Conservation (phyloP, 2,113 vertebrate genomes). For the Mola mola region DNA sequence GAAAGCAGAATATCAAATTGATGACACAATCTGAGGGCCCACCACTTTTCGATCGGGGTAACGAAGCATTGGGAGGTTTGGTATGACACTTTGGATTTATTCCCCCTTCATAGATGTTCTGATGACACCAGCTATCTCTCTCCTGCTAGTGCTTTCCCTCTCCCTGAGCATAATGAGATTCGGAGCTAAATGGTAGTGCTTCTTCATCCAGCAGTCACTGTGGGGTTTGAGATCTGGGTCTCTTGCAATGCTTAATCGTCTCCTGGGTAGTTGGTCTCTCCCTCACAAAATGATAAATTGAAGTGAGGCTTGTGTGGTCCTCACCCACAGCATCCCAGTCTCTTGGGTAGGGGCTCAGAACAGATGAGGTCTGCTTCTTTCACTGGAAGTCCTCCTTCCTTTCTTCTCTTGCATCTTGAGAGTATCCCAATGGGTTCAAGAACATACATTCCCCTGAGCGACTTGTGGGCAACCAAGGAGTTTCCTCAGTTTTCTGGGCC, state of each 20-base stretch:
- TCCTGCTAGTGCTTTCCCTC: conserved; percentile 39
- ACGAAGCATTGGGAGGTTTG: conserved; percentile 60
- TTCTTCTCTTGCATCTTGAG: conserved; percentile 53
- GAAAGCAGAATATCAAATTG: conserved; percentile 80
- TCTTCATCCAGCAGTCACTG: conserved; percentile 69
- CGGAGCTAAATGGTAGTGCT: conserved; percentile 74
- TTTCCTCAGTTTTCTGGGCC: conserved; percentile 67
- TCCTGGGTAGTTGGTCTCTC: conserved; percentile 73
- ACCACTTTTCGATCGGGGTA: conserved; percentile 71
- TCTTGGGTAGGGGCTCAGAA: conserved; percentile 72
- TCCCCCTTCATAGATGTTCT: conserved; percentile 72
- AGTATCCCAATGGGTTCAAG: conserved; percentile 67
- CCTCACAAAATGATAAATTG: conserved; percentile 81
- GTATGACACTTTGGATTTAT: conserved; percentile 79
- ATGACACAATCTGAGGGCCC: conserved; percentile 71
- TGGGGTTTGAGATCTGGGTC: conserved; percentile 81
- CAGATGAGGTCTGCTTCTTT: conserved; percentile 66
- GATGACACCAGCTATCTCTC: conserved; percentile 70
- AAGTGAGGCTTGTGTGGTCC: conserved; percentile 80
- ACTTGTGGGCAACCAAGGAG: conserved; percentile 52
- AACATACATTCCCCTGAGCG: conserved; percentile 58
- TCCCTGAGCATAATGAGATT: conserved; percentile 75
- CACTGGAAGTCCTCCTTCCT: conserved; percentile 67
- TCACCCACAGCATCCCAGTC: conserved; percentile 73
- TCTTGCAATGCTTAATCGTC: conserved; percentile 80